A percentile compares a stretch with the other conserved stretches of the same genome.
Conservation (phyloP, 2,797 vertebrate genomes). For the Graptemys geographica region DNA sequence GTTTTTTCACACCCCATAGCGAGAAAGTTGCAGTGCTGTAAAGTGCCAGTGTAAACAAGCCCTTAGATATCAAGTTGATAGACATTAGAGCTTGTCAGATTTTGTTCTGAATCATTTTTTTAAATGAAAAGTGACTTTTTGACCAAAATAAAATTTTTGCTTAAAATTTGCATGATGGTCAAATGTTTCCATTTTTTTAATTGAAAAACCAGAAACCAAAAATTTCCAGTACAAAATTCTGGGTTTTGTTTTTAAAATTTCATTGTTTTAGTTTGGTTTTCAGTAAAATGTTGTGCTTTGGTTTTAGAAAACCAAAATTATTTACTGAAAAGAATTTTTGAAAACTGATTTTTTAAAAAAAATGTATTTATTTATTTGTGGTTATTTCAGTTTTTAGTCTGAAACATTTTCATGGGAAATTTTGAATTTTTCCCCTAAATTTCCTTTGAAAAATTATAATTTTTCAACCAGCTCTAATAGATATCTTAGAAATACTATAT, state of each 20-base stretch:
- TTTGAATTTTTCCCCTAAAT: background rate
- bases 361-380: background rate
- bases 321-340: background rate
- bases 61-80: background rate
- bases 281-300: background rate
- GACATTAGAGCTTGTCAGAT: background rate
- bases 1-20: too few species aligned
- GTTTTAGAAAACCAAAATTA: background rate
- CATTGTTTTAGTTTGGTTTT: background rate
- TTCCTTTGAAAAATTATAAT: background rate
- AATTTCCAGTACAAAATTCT: background rate
- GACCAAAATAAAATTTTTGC: background rate
- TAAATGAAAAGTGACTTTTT: background rate
- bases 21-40: too few species aligned
- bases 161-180: background rate
- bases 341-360: background rate
- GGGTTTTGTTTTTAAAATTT: background rate
- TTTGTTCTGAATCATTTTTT: background rate
- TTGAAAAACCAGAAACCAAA: background rate
- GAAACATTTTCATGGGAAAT: background rate
- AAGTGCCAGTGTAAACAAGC: too few species aligned
- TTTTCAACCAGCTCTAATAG: background rate
- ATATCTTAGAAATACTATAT: background rate
- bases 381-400: background rate
- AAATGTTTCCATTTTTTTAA: background rate